phyloP scores from a whole-genome alignment of 2,113 vertebrate species.

The Leptodactylus fuscus region DNA sequence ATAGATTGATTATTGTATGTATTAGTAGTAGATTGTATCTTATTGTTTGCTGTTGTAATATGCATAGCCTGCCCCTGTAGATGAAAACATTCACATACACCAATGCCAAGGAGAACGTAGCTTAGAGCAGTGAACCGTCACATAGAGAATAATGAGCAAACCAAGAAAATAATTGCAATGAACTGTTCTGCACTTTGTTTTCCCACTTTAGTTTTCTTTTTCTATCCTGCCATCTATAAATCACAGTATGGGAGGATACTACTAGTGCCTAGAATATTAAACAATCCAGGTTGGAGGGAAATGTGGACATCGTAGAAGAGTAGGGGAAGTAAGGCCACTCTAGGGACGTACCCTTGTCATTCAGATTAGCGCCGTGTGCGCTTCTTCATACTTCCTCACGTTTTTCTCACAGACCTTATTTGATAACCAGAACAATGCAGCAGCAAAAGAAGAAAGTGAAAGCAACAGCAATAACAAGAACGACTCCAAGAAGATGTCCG shows the following conservation, averaged over 20 bases:
- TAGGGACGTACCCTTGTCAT: no score
- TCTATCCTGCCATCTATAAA: not conserved
- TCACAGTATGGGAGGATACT: not conserved
- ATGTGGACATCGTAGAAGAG: not conserved
- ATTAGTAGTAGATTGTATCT: not conserved
- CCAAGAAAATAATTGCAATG: not conserved
- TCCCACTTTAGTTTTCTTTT: not conserved
- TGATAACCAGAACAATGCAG: conserved; percentile 83
- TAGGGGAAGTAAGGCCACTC: no score
- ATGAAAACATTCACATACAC: not conserved
- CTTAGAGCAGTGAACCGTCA: not conserved
- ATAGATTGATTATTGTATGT: no score
- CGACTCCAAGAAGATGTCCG: conserved; percentile 91
- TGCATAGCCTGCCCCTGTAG: not conserved
- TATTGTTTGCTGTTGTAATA: not conserved
- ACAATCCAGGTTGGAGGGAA: not conserved
- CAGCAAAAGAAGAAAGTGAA: conserved; percentile 86
- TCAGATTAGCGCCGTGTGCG: not conserved
- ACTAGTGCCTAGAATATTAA: not conserved
- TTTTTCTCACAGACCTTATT: conserved; percentile 82
- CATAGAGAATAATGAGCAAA: not conserved
- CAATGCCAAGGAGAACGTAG: not conserved
- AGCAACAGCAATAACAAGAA: conserved; percentile 84
- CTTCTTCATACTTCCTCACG: not conserved
- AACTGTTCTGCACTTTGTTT: not conserved